Evolutionary conservation across 2,888 invertebrate genomes (phyloP).

Genomic region (Sympetrum striolatum): DNA sequence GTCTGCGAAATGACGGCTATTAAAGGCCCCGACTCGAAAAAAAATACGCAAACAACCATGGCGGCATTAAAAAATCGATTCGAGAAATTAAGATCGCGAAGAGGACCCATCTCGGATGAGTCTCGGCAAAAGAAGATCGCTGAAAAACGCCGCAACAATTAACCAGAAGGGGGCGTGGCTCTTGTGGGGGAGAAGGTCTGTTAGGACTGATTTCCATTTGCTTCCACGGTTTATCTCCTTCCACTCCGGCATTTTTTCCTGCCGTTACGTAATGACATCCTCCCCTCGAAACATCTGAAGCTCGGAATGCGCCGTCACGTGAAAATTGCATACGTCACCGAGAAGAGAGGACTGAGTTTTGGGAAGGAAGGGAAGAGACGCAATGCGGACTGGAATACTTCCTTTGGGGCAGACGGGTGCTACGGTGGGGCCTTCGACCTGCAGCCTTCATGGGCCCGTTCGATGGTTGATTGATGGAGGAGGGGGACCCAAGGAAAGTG

Average conservation of each 20-base stretch:
- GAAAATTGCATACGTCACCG: slow-evolving; percentile 1
- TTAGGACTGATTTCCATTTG: not conserved
- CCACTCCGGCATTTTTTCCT: not conserved
- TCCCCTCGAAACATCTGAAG: not conserved
- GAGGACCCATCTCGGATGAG: not conserved
- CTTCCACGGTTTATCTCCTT: not conserved
- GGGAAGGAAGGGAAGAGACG: not conserved
- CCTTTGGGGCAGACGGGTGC: not conserved
- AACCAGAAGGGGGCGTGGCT: not conserved
- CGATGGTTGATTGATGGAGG: not conserved
- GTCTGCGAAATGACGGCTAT: not conserved
- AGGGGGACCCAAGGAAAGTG: not conserved
- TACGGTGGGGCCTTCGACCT: too few species aligned
- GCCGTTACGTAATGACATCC: not conserved
- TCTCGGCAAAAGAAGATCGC: not conserved
- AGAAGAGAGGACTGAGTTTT: not conserved
- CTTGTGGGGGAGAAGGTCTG: not conserved
- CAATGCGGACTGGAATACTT: not conserved
- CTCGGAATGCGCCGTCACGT: not conserved
- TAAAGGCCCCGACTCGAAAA: not conserved
- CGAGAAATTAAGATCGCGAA: not conserved
- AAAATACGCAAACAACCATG: not conserved
- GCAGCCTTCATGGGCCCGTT: too few species aligned
- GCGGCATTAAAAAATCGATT: not conserved
- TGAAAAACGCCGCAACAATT: not conserved